Base-by-base conservation (phyloP, 1,140 invertebrate genomes). In the Drosophila murphyi region DNA sequence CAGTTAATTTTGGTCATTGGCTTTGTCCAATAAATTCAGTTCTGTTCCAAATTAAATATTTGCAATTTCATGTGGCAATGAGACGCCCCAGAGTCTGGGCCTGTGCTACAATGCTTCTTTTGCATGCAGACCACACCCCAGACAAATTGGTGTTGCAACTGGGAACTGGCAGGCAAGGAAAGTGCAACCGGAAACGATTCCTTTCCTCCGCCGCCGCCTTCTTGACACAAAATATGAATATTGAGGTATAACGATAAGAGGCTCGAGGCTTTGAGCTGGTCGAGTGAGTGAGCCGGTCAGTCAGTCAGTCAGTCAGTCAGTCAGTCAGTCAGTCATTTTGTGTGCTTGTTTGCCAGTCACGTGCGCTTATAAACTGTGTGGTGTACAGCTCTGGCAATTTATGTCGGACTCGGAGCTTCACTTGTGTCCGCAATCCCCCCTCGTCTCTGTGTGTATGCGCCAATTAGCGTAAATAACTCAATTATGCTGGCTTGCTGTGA, bases 401-500 rank as follows among this genome's bases (percentile, higher is more conserved):
- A 51, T 64, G 64, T 77, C 72, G 72, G 57, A 20, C 31, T 20
- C 32, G 20, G 12, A 51, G 8, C 47, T 51, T 7, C 51, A 37
- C 41, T 20, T 62, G 54, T 48, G 12, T 52, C 7, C 60, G 39
- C 10, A 10, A 10, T 52, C 1, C 6, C 20, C 12, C 3, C 10
- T 4, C 2, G 37, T 47, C 12, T 43, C 7, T 59, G 54, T 55
- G 31, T 54, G 12, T 61, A 10, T 55, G 57, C 10, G 73, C 69
- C 83, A 88, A 88, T 88, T 88, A 88, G 80, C 63, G 77, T 74
- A 83, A 83, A 88, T 88, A 88, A 87, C 83, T 88, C 76, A 88
- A 87, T 87, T 87, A 88, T 88, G 80, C 54, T 69, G 60, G 69
- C 69, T 55, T 47, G 60, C 68, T 73, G 64, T 48, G 47, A 54